Evolutionary conservation across 1,140 invertebrate species (phyloP), one percentile per base, ranked within the genome.

Genomic region (Ladona fulva): DNA sequence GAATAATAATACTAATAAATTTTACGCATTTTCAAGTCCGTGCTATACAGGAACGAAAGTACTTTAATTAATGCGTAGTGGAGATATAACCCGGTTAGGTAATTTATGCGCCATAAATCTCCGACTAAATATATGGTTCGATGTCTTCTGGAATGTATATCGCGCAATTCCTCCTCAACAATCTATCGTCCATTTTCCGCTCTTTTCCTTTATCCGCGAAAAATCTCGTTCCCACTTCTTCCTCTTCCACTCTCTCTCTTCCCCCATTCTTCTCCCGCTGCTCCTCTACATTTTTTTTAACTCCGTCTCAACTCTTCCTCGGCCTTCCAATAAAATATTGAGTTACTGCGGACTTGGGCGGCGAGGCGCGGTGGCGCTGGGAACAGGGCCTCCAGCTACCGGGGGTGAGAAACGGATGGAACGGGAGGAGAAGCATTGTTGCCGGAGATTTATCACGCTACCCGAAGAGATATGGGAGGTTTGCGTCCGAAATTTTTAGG

Each of bases 261-360:
- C 44, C 44, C 44, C 19, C 19, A 11, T 52, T 52, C 44, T 52
- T 11, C 44, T 19, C 19, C 44, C 44, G 19, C 44, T 19, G 44
- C 19, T 19, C 12, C 52, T 22, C 14, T 12, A 3, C 52, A 6
- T 12, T 66, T 66, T 66, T 66, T 66, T 66, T 66, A 66, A 66
- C 52, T 66, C 52, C 52, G 3, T 66, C 52, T 66, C 52, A 66
- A 66, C 52, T 66, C 52, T 22, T 66, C 52, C 52, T 66, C 3
- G n/a, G 52, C 52, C 52, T 66, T 66, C 52, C 52, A 66, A 66
- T 66, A 66, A 66, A 66, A 66, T 66, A 66, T 66, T 66, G 52
- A 66, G 52, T 66, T 66, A 66, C 52, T 66, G 52, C 52, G 52
- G 44, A 52, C 44, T 52, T 52, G 44, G 44, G 44, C 44, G 44